Evolutionary conservation across 2,113 vertebrate genomes (phyloP), one percentile per base, ranked within the genome.

Genomic region (Vimba vimba): DNA sequence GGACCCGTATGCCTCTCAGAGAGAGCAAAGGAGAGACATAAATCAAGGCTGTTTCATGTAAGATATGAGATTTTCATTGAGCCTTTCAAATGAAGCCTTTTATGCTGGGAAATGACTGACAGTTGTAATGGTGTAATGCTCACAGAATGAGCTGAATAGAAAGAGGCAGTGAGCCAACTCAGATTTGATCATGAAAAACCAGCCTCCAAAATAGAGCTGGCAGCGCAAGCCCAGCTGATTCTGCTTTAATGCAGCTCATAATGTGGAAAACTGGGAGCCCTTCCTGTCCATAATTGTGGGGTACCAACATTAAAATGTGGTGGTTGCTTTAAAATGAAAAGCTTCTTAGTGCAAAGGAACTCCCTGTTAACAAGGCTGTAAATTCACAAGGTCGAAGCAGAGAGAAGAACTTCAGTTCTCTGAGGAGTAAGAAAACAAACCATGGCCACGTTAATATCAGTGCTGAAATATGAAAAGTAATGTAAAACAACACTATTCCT

Each of bases 231-330:
- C 91, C 93, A 93, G 95, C 94, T 94, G 93, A 95, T 96, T 96
- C 94, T 93, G 95, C 94, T 95, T 95, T 93, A 94, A 92, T 90
- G 89, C 94, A 90, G 94, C 94, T 95, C 93, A 92, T 94, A 94
- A 95, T 94, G 93, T 91, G 93, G 91, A 93, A 95, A 94, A 94
- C 90, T 87, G 88, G 91, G 92, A 96, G 87, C 92, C 91, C 92
- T 94, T 94, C 92, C 94, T 94, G 93, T 93, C 92, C 91, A 93
- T 95, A 96, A 96, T 93, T 94, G 90, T 89, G 91, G 89, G 91
- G 92, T 92, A 93, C 92, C 88, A 89, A 92, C 86, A 66, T 86
- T 88, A 86, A 89, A 91, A 85, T 91, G 79, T 89, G 60, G 84
- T 89, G 78, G 87, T 89, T 85, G 81, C 87, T 85, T 62, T 83